These are phyloP conservation scores for Petrocephalus zakoni DNA, from an alignment of 2,113 vertebrate species.

Conservation along the genomic window DNA sequence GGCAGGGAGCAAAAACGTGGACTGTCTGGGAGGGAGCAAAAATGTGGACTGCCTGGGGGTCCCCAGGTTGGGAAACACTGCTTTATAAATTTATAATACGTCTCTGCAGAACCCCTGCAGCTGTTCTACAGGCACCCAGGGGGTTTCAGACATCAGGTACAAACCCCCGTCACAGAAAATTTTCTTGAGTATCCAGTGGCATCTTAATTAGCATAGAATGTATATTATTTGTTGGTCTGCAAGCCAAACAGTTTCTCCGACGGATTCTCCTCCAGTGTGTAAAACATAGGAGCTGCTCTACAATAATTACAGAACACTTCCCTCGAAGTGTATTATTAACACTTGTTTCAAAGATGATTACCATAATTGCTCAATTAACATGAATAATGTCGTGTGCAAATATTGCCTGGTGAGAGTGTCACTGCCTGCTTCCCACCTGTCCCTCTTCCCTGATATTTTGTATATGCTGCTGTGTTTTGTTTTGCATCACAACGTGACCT, in stretches of 20 bases:
- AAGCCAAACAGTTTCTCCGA: not conserved
- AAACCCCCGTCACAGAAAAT: not conserved
- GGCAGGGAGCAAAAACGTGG: not conserved
- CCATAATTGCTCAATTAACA: constrained; percentile 11
- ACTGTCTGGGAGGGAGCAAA: not conserved
- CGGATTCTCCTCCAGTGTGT: not conserved
- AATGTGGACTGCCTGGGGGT: not conserved
- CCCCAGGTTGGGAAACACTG: not conserved
- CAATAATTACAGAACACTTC: not conserved
- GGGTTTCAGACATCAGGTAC: not conserved
- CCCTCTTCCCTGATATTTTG: not conserved
- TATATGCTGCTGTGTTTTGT: not conserved
- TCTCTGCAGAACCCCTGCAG: not conserved
- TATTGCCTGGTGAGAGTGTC: not conserved
- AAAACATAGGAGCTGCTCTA: not conserved
- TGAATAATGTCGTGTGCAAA: constrained; percentile 7
- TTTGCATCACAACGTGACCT: not conserved
- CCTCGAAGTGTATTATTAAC: not conserved
- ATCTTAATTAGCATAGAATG: not conserved
- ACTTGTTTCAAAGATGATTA: constrained; percentile 7
- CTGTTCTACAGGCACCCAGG: not conserved
- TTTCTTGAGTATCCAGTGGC: not conserved
- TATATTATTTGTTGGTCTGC: not conserved
- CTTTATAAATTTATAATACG: not conserved
- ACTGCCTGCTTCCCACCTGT: not conserved